Evolutionary conservation across 2,888 invertebrate genomes (phyloP), one percentile per base, ranked within the genome.

Genomic region (Tetragonula carbonaria): DNA sequence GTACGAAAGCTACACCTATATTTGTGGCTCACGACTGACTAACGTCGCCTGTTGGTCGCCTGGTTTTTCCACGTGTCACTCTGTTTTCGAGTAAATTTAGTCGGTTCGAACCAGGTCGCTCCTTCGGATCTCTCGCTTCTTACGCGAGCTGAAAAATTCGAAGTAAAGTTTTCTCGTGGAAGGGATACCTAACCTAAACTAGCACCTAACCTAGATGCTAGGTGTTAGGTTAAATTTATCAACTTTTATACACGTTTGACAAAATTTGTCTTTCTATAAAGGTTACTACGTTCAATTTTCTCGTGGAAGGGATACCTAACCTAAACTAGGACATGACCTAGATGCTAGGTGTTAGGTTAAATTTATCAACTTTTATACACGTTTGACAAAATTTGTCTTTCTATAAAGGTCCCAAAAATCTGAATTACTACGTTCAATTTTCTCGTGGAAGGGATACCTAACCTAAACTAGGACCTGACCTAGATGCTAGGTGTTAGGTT

Each of bases 31-130:
- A 68, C 59, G 78, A 71, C 78, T 78, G 85, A 85, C 74, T 81
- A 84, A 85, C 38, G 50, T 38, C 75, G 59, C 65, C 65, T 28
- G 51, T 53, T 57, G 76, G 78, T 85, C 82, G 82, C 62, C 85
- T 78, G 79, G 68, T 82, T 86, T 86, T 86, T 85, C 86, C 86
- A 78, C 85, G 86, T 85, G 82, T 85, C 85, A 76, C 85, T 45
- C 74, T 50, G 74, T 74, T 75, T 28, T 72, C 73, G 79, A 65
- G 80, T 79, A 84, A 85, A 85, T 80, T 83, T 84, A 85, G 80
- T 75, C 84, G 79, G 68, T 18, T 45, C 45, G 59, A 71, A 70
- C 23, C 45, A 23, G 75, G 71, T 75, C 71, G 2, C 65, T 4
- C 18, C 18, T 5, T 62, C 21, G 13, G 13, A 5, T 55, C 21